Evolutionary conservation across 2,113 vertebrate species (phyloP).

Genomic region (Balaeniceps rex): DNA sequence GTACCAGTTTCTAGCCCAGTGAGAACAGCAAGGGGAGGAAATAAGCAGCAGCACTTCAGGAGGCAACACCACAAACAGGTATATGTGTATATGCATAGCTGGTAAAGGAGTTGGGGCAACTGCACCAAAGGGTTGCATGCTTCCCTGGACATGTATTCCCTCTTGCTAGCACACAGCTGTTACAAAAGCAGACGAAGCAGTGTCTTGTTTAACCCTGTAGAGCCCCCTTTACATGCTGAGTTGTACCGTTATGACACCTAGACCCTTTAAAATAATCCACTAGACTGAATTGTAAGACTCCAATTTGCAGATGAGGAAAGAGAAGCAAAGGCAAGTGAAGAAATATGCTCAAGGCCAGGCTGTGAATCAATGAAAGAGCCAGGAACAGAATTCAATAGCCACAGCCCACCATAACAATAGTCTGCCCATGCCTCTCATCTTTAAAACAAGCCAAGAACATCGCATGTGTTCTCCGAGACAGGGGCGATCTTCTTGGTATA

Average conservation of each 20-base stretch:
- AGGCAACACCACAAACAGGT: not conserved
- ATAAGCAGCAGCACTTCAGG: not conserved
- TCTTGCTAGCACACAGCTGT: not conserved
- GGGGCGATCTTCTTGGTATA: not conserved
- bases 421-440: not conserved
- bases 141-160: not conserved
- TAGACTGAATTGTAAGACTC: not conserved
- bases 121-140: not conserved
- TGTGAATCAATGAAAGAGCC: not conserved
- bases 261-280: not conserved
- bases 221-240: not conserved
- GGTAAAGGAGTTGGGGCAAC: not conserved
- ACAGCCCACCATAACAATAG: not conserved
- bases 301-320: not conserved
- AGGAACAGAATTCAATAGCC: not conserved
- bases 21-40: not conserved
- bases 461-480: not conserved
- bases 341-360: not conserved
- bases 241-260: not conserved
- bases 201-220: not conserved
- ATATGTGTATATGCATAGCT: not conserved
- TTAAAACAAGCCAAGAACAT: not conserved
- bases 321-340: not conserved
- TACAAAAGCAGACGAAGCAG: not conserved
- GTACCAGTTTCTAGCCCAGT: not conserved